Conservation (phyloP, 64 coral and sea anemone genomes). For the Hydrozoanthus tunicans region DNA sequence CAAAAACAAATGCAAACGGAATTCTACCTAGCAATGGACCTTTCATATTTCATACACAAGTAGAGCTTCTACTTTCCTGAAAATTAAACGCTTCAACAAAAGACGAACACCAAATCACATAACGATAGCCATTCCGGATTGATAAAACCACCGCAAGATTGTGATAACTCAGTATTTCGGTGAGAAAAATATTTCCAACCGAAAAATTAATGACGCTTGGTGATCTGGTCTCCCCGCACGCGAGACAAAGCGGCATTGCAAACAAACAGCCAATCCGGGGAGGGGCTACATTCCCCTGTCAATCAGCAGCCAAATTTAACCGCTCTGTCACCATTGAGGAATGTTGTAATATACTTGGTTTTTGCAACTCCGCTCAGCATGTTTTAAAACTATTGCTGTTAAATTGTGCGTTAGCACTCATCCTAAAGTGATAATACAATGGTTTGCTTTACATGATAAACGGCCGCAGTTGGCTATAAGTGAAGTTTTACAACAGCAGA, state of each 20-base stretch:
- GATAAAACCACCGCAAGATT: conserved; percentile 9
- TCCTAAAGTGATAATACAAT: not conserved
- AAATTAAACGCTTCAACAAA: conserved; percentile 8
- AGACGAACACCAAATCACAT: not conserved
- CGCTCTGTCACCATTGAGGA: conserved; percentile 52
- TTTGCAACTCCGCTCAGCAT: not conserved
- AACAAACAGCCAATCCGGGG: conserved; percentile 66
- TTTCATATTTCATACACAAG: conserved; percentile 12
- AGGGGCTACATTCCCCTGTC: conserved; percentile 54
- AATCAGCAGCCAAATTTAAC: conserved; percentile 84
- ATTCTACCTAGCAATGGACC: not conserved
- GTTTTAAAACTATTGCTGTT: conserved; percentile 8
- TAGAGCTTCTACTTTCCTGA: too few relatives aligned
- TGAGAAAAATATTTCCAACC: conserved; percentile 31
- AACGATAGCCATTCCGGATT: conserved; percentile 23
- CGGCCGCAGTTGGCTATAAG: not conserved
- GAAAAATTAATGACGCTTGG: conserved; percentile 48
- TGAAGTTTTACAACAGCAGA: not conserved
- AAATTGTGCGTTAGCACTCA: not conserved
- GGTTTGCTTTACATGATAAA: not conserved
- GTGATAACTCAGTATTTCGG: conserved; percentile 12
- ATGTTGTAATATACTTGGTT: conserved; percentile 20
- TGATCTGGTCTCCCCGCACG: conserved; percentile 41
- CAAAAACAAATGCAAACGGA: not conserved
- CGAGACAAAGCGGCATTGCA: conserved; percentile 32